Conservation (phyloP, 2,797 vertebrate genomes). For the Enteromius radiatus region DNA sequence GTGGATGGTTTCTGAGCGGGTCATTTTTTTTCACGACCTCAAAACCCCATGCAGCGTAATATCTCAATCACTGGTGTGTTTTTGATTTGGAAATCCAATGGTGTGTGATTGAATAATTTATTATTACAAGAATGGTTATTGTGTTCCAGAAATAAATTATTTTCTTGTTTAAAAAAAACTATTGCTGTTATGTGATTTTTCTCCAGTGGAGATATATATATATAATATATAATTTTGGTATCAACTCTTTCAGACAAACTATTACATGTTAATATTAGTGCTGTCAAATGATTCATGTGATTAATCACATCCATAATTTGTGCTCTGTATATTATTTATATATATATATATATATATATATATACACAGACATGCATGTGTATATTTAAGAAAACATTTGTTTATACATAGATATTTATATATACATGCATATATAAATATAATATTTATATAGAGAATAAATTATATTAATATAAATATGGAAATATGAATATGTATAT, state of each 20-base stretch:
- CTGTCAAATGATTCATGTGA: no score
- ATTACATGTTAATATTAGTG: not conserved
- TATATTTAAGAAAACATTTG: no score
- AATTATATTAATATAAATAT: no score
- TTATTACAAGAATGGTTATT: slow-evolving; percentile 71
- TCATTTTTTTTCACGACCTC: not conserved
- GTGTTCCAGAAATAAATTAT: slow-evolving; percentile 83
- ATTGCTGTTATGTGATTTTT: not conserved
- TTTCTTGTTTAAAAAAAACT: slow-evolving; percentile 77
- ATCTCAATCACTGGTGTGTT: slow-evolving; percentile 67
- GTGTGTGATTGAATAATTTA: slow-evolving; percentile 72
- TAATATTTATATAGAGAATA: no score
- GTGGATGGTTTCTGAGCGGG: slow-evolving; percentile 48
- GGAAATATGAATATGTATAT: no score
- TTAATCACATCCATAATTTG: no score
- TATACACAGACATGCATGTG: no score
- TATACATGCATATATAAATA: not conserved
- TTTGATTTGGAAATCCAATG: slow-evolving; percentile 66
- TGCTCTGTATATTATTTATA: no score
- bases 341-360: no score
- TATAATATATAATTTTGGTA: not conserved
- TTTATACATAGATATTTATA: no score
- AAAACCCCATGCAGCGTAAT: slow-evolving; percentile 61
- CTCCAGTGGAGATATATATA: not conserved
- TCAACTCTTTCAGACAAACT: not conserved